These are phyloP conservation scores for Maccullochella peelii DNA, from an alignment of 2,113 vertebrate species.

Conservation along the genomic window DNA sequence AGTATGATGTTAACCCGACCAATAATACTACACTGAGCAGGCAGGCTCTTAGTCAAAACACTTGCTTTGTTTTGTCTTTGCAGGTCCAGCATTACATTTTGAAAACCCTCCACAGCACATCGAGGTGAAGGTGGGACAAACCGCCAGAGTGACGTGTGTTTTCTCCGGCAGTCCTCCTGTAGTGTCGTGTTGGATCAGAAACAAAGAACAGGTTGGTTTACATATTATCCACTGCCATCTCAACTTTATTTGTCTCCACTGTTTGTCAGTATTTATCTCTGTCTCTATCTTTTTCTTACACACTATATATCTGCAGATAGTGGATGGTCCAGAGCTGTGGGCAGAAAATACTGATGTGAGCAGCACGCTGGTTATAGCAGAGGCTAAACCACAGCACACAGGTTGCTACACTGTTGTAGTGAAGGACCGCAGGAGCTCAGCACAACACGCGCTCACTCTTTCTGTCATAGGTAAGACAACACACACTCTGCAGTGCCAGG, in stretches of 20 bases:
- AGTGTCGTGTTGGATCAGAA: constrained; percentile 84
- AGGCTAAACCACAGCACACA: constrained; percentile 74
- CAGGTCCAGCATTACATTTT: constrained; percentile 76
- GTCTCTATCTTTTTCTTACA: background rate
- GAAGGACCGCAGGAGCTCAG: constrained; percentile 77
- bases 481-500: background rate
- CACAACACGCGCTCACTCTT: constrained; percentile 81
- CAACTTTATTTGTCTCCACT: background rate
- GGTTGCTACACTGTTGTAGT: constrained; percentile 81
- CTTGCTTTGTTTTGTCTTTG: constrained; percentile 2
- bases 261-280: constrained; percentile 19
- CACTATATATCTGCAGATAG: constrained; percentile 65
- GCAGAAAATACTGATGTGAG: constrained; percentile 72
- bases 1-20: background rate
- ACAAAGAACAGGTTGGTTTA: constrained; percentile 80
- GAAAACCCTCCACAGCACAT: constrained; percentile 70
- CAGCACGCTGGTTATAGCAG: constrained; percentile 79
- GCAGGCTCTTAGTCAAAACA: background rate
- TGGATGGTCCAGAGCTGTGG: constrained; percentile 73
- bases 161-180: constrained; percentile 80
- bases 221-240: background rate
- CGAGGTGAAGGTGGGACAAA: constrained; percentile 77
- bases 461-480: constrained; percentile 81
- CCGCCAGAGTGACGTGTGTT: constrained; percentile 71
- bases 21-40: background rate